These are phyloP conservation scores for Yoshiicerus persimilis DNA, from an alignment of 1,140 invertebrate genomes.

Conservation along the genomic window DNA sequence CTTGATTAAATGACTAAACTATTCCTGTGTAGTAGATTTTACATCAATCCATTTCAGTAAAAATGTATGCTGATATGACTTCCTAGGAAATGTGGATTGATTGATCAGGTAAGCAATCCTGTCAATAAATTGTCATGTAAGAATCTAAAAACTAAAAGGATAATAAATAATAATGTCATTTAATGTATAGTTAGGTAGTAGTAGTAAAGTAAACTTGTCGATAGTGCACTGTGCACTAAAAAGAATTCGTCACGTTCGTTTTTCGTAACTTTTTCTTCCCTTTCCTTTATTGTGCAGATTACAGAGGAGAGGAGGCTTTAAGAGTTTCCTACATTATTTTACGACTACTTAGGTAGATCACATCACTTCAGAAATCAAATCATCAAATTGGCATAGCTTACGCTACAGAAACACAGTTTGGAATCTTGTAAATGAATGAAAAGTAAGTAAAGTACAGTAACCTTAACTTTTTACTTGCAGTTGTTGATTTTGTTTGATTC, in stretches of 20 bases:
- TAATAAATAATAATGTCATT: neutral
- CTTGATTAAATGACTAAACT: no score
- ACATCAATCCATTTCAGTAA: neutral
- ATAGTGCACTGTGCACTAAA: neutral
- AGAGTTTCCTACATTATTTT: neutral
- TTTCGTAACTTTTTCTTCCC: neutral
- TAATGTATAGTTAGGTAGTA: neutral
- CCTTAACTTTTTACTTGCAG: neutral
- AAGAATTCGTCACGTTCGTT: neutral
- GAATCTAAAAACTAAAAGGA: neutral
- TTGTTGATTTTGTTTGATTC: constrained; percentile 21
- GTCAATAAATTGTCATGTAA: no score
- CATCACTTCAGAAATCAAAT: no score
- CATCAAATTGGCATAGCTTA: no score
- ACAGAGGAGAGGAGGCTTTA: neutral
- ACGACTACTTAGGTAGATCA: neutral
- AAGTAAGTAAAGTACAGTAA: neutral
- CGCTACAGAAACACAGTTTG: neutral
- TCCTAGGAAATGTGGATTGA: neutral
- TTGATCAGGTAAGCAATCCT: no score
- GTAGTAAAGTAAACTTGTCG: no score
- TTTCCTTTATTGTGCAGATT: neutral
- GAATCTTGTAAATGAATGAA: neutral
- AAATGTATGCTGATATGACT: neutral
- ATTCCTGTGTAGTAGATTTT: neutral